Base-by-base conservation (phyloP, 2,888 invertebrate species). In the Drymonia ruficornis region DNA sequence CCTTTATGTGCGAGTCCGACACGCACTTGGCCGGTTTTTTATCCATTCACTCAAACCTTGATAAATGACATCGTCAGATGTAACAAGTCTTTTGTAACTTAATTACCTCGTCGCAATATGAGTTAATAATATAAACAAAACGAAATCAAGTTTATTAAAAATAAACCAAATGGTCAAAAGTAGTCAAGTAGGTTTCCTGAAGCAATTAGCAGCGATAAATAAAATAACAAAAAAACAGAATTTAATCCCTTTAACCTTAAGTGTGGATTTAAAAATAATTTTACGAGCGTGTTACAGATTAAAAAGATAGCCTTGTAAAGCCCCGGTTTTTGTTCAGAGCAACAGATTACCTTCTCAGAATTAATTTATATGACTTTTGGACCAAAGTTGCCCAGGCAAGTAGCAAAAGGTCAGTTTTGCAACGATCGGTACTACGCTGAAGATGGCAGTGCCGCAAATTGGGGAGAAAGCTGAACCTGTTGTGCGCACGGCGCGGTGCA, bases 331-430 rank as follows among this genome's bases (percentile, higher is more conserved):
- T 43, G 43, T 19, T 19, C 19, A 43, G 43, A 43, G 19, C 43
- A 19, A 19, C 18, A 43, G 12, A 43, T 43, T 43, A 19, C 19
- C 23, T 51, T 15, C 46, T 40, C 36, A 16, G 49, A 49, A 45
- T 40, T 38, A 18, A 46, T 38, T 29, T 45, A 51, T 28, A 34
- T 50, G 34, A 19, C 43, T 43, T 18, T 19, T 19, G 43, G 11
- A 43, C 43, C 43, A 43, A 43, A 13, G 6, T 18, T 16, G 9
- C 19, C 42, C 42, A 18, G 18, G 18, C 18, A 43, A 23, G 50
- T 53, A 57, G 48, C 49, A 55, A 64, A 65, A 73, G 72, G 68
- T 70, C 56, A 50, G 49, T 63, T 61, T 62, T 62, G 74, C 56
- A 70, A 67, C 48, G 15, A 15, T 31, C 40, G 23, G 44, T 23